Base-by-base conservation (phyloP, 2,797 vertebrate genomes). In the Helostoma temminkii region DNA sequence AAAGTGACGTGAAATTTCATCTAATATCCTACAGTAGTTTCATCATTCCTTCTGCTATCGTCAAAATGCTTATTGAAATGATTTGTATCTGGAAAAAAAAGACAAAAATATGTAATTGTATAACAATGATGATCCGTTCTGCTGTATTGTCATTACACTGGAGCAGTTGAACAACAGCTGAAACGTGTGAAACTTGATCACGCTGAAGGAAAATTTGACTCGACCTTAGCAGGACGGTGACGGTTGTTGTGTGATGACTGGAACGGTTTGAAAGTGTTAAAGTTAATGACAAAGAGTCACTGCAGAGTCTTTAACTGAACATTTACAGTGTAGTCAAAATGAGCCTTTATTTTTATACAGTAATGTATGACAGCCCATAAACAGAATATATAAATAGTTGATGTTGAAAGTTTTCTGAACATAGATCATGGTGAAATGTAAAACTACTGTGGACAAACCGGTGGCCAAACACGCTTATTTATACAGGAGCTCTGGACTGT, bases 291-390 rank as follows among this genome's bases (percentile, higher is more conserved):
- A 24, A n/a, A 52, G 30, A 45, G 22, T 47, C 32, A 19, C 42
- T 48, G 4, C 14, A 62, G 37, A 36, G 25, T 41, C 21, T 36
- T 12, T 22, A 54, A n/a, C n/a, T 47, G 28, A 74, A 67, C 49
- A 67, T 72, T 37, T 54, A 14, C 71, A 78, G 78, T 74, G 56
- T 67, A 83, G 84, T 69, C 46, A 45, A 83, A 48, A 75, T 77
- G 66, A 83, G 80, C 74, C 80, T 88, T 90, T 93, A 89, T 89
- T 90, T 88, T 89, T 90, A 54, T 91, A 86, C 59, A 36, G 79
- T 67, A 57, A 61, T 57, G 22, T 73, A 45, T 66, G 46, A 68
- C 50, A 85, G 74, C 73, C 83, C 47, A 73, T 9, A 46, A 57
- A 54, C 41, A 69, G 64, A 60, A 16, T 50, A 69, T 66, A 41